phyloP scores from a whole-genome alignment of 2,113 vertebrate species.

The Tachysurus fulvidraco region DNA sequence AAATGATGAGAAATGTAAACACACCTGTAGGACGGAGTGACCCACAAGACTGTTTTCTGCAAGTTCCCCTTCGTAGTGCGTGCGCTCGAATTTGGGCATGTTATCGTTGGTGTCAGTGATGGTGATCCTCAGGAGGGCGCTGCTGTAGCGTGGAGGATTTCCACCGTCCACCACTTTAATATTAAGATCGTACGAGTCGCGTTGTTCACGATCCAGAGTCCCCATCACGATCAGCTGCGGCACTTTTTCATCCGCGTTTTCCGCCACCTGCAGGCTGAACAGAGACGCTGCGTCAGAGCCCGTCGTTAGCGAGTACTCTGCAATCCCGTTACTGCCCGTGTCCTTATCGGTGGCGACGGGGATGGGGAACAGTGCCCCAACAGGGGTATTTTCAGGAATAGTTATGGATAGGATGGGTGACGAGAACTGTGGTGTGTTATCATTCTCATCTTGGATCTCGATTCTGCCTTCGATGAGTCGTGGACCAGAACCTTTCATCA shows the following conservation, averaged over 20 bases:
- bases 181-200: constrained; percentile 95
- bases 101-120: constrained; percentile 97
- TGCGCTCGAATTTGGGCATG: constrained; percentile 86
- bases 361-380: constrained; percentile 86
- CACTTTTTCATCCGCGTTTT: constrained; percentile 88
- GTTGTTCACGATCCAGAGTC: constrained; percentile 89
- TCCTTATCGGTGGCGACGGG: constrained; percentile 88
- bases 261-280: constrained; percentile 89
- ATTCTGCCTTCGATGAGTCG: constrained; percentile 93
- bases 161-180: constrained; percentile 94
- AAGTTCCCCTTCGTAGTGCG: constrained; percentile 85
- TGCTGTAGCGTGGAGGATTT: constrained; percentile 82
- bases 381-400: constrained; percentile 92
- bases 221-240: constrained; percentile 94
- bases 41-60: constrained; percentile 90
- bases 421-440: constrained; percentile 96
- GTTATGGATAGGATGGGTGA: constrained; percentile 88
- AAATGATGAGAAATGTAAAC: neutral
- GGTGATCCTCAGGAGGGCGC: constrained; percentile 87
- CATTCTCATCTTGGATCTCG: constrained; percentile 91
- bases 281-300: constrained; percentile 84
- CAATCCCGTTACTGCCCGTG: constrained; percentile 83
- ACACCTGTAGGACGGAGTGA: constrained; percentile 92
- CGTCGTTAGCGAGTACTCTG: constrained; percentile 84
- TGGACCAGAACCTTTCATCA: constrained; percentile 80